These are phyloP conservation scores for Lysandra bellargus DNA, from an alignment of 2,888 invertebrate genomes.

Conservation along the genomic window DNA sequence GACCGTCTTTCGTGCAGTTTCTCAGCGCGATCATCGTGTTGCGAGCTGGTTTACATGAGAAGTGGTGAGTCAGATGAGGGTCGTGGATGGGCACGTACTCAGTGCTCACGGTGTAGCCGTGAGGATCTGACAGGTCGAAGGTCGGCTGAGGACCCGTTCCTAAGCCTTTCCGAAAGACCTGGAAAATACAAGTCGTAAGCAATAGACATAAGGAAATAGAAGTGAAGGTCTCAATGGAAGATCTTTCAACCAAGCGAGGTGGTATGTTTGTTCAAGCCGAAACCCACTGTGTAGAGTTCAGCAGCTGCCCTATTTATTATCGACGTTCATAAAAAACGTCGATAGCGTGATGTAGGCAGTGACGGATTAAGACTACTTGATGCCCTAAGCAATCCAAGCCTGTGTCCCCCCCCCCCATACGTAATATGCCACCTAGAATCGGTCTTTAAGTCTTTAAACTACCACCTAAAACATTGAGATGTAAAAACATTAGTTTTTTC, in stretches of 20 bases:
- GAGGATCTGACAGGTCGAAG: conserved; percentile 71
- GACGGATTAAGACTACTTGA: too few relatives aligned
- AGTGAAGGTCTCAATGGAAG: neutral
- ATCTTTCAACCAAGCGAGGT: too few relatives aligned
- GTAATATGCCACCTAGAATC: too few relatives aligned
- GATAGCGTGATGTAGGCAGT: too few relatives aligned
- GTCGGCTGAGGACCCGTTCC: conserved; percentile 56
- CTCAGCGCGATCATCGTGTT: conserved; percentile 75
- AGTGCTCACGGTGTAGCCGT: conserved; percentile 70
- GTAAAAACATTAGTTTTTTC: too few relatives aligned
- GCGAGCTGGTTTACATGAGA: conserved; percentile 62
- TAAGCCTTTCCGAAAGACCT: conserved; percentile 67
- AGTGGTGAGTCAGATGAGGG: conserved; percentile 78
- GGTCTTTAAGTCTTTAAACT: too few relatives aligned
- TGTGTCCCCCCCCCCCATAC: too few relatives aligned
- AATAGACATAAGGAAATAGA: neutral
- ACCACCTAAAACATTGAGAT: too few relatives aligned
- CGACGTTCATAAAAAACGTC: too few relatives aligned
- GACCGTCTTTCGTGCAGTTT: conserved; percentile 79
- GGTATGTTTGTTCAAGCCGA: too few relatives aligned
- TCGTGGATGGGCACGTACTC: conserved; percentile 82
- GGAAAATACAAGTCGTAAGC: conserved; percentile 28
- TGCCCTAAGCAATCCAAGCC: too few relatives aligned
- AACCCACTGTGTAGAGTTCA: neutral
- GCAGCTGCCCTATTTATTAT: neutral